Conservation (phyloP, 2,113 vertebrate species). For the Lycaon pictus region DNA sequence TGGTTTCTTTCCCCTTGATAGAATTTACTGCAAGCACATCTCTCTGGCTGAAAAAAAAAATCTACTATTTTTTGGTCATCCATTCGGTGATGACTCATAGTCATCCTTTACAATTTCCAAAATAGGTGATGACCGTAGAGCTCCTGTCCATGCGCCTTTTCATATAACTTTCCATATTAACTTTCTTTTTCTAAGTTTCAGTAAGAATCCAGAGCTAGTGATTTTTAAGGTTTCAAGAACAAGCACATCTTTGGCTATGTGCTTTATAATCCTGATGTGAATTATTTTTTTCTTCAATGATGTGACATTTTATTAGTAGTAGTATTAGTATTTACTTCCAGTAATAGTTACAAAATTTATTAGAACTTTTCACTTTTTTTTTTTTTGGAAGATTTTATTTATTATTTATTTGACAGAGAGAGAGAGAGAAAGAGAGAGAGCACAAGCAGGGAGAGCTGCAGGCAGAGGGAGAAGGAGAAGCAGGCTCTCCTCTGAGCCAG, state of each 20-base stretch:
- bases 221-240: slow-evolving; percentile 24
- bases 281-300: background rate
- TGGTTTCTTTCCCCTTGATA: background rate
- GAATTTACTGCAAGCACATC: background rate
- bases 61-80: background rate
- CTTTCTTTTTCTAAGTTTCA: background rate
- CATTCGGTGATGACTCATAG: background rate
- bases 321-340: slow-evolving; percentile 27
- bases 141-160: background rate
- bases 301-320: background rate
- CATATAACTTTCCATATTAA: background rate
- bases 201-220: background rate
- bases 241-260: background rate
- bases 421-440: too few species aligned
- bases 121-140: background rate
- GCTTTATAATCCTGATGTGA: background rate
- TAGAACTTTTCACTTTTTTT: background rate
- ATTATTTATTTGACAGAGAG: too few species aligned
- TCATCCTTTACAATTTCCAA: background rate
- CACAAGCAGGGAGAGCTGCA: too few species aligned
- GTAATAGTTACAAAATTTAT: background rate
- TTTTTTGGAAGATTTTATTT: too few species aligned
- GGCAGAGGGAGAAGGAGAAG: too few species aligned
- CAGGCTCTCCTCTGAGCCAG: too few species aligned
- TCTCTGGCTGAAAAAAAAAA: background rate